These are phyloP conservation scores for Zaprionus obscuricornis DNA, from an alignment of 2,888 invertebrate genomes.

Conservation along the genomic window DNA sequence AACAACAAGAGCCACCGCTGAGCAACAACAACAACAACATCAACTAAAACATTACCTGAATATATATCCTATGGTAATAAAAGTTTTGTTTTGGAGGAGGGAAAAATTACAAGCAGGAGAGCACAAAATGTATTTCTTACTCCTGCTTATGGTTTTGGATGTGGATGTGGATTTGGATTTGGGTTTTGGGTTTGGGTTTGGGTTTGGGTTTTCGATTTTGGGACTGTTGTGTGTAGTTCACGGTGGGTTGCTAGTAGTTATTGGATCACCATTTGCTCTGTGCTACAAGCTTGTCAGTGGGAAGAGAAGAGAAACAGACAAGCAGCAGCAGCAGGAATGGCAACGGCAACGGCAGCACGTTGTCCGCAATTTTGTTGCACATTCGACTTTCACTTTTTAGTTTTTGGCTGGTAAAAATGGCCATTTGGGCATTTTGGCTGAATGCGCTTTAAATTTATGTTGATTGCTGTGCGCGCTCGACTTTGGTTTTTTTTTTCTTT, in stretches of 20 bases:
- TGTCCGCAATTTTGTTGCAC: slow-evolving; percentile 51
- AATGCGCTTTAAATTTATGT: slow-evolving; percentile 74
- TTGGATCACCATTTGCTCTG: too few species aligned
- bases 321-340: too few species aligned
- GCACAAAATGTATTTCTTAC: slow-evolving; percentile 22
- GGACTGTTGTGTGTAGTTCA: background rate
- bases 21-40: slow-evolving; percentile 16
- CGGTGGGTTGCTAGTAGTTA: background rate
- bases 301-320: too few species aligned
- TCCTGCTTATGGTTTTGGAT: slow-evolving; percentile 12
- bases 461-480: slow-evolving; percentile 72
- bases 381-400: slow-evolving; percentile 74
- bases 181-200: slow-evolving; percentile 19
- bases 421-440: slow-evolving; percentile 65
- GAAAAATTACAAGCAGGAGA: slow-evolving; percentile 64
- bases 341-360: too few species aligned
- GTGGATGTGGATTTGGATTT: slow-evolving; percentile 17
- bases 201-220: too few species aligned
- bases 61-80: slow-evolving; percentile 70
- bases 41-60: background rate
- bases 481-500: slow-evolving; percentile 58
- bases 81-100: slow-evolving; percentile 57
- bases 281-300: too few species aligned
- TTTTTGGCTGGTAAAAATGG: slow-evolving; percentile 58
- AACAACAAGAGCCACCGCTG: slow-evolving; percentile 25